phyloP scores from a whole-genome alignment of 2,888 invertebrate species.

The Tetheella fluctuosa region DNA sequence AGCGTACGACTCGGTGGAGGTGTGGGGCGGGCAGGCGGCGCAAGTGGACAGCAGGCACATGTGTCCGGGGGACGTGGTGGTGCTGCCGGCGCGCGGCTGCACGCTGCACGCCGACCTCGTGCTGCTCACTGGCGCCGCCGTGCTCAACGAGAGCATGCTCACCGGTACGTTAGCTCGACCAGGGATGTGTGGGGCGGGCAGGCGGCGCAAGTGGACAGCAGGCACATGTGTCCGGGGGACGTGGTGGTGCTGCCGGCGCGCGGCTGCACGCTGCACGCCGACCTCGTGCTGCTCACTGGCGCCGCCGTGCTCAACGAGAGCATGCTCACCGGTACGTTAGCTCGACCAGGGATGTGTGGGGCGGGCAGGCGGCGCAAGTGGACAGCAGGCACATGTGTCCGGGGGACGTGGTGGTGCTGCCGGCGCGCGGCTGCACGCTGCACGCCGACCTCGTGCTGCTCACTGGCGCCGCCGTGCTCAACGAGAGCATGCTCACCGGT shows the following conservation, averaged over 20 bases:
- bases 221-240: constrained; percentile 85
- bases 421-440: constrained; percentile 92
- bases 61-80: constrained; percentile 95
- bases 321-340: constrained; percentile 96
- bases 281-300: constrained; percentile 93
- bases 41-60: constrained; percentile 88
- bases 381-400: no score
- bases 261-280: constrained; percentile 95
- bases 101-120: constrained; percentile 96
- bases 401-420: constrained; percentile 94
- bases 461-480: constrained; percentile 94
- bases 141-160: constrained; percentile 97
- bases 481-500: constrained; percentile 98
- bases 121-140: constrained; percentile 92
- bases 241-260: constrained; percentile 92
- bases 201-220: constrained; percentile 53
- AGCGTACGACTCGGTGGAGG: constrained; percentile 85
- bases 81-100: constrained; percentile 93
- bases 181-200: constrained; percentile 61
- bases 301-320: constrained; percentile 97
- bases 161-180: no score
- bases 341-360: constrained; percentile 60
- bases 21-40: constrained; percentile 72
- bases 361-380: constrained; percentile 63
- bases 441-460: constrained; percentile 96